phyloP scores from a whole-genome alignment of 2,888 invertebrate species.

The Calameuta pallipes region DNA sequence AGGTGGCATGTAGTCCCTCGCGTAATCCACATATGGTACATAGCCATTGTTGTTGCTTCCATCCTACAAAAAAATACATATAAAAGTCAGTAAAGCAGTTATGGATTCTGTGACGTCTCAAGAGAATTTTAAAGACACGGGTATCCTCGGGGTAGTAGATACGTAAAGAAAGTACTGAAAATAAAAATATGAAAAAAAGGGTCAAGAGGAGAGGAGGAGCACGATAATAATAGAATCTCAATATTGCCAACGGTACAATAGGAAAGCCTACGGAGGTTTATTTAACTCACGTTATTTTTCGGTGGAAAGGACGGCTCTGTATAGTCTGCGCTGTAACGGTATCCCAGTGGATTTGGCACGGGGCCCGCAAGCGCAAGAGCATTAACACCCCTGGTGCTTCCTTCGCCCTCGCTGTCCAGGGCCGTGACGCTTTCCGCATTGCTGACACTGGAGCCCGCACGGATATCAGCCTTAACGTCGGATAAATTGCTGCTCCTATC shows the following conservation, averaged over 20 bases:
- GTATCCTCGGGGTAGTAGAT: not conserved
- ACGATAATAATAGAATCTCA: not conserved
- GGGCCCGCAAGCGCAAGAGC: constrained; percentile 78
- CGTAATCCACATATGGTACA: constrained; percentile 89
- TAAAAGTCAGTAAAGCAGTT: not conserved
- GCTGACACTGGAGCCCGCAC: constrained; percentile 84
- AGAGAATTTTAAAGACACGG: not conserved
- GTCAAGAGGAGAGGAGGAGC: not conserved
- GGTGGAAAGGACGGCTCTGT: constrained; percentile 83
- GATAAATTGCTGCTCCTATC: constrained; percentile 93
- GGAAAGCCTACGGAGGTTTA: not conserved
- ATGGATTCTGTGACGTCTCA: not conserved
- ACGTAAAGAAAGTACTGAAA: not conserved
- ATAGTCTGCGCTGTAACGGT: constrained; percentile 82
- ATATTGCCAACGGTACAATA: not conserved
- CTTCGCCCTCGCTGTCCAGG: constrained; percentile 68
- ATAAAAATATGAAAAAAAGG: constrained; percentile 24
- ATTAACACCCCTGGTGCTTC: constrained; percentile 70
- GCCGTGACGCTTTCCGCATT: constrained; percentile 75
- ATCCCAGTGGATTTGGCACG: constrained; percentile 78
- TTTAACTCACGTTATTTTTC: constrained; percentile 73
- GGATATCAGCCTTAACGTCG: constrained; percentile 88
- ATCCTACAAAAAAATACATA: constrained; percentile 68
- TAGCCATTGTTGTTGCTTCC: constrained; percentile 88
- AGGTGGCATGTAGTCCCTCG: constrained; percentile 89